These are phyloP conservation scores for Caenorhabditis briggsae DNA, from an alignment of 1,140 invertebrate genomes.

Conservation along the genomic window DNA sequence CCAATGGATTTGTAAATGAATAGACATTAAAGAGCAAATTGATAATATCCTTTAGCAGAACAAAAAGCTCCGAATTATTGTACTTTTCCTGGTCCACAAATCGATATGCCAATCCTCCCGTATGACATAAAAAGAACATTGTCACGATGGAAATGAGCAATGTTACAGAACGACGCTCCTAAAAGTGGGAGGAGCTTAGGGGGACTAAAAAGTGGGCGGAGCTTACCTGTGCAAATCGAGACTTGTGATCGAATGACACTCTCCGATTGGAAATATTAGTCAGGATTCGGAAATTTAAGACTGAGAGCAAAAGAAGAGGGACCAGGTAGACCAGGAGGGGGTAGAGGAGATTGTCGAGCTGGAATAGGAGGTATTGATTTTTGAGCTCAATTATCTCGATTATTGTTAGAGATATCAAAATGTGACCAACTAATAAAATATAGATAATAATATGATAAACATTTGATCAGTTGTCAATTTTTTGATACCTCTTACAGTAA, in stretches of 20 bases:
- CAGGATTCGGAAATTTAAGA: constrained; percentile 74
- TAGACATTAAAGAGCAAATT: constrained; percentile 77
- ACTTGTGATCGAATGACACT: constrained; percentile 70
- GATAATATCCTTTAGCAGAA: constrained; percentile 74
- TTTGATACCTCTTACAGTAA: too few species aligned
- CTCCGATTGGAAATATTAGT: constrained; percentile 68
- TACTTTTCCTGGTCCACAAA: constrained; percentile 71
- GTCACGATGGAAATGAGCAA: constrained; percentile 75
- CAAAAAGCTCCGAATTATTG: constrained; percentile 71
- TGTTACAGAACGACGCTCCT: constrained; percentile 72
- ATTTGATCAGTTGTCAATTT: too few species aligned
- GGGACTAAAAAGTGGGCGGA: background rate
- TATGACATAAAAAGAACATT: constrained; percentile 75
- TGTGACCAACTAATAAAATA: too few species aligned
- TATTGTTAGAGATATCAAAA: too few species aligned
- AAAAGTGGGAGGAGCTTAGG: background rate
- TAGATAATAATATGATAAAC: too few species aligned
- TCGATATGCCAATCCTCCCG: constrained; percentile 75
- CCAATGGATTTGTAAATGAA: constrained; percentile 76
- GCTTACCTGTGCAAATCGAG: constrained; percentile 68
- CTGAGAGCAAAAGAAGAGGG: constrained; percentile 73
- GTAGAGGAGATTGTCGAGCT: constrained; percentile 73
- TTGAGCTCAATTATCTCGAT: background rate
- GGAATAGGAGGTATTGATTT: constrained; percentile 37
- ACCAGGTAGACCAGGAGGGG: constrained; percentile 73